Conservation (phyloP, 2,888 invertebrate species). For the Hesperia comma region DNA sequence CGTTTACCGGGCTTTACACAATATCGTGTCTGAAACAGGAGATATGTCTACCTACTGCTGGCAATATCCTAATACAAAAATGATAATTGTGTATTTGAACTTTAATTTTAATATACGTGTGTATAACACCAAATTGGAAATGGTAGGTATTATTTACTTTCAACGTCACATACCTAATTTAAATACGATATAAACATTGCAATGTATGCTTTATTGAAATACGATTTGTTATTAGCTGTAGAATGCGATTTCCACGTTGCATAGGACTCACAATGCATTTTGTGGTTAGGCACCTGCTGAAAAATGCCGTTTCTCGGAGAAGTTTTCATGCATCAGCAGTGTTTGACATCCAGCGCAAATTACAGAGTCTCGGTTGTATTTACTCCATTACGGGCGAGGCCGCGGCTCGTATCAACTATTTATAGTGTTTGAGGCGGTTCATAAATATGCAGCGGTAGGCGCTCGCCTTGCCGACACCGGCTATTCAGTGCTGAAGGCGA, state of each 20-base stretch:
- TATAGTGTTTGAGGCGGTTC: conserved; percentile 84
- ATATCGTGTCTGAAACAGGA: conserved; percentile 49
- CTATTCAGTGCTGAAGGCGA: conserved; percentile 70
- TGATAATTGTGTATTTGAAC: neutral
- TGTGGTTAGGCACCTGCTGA: conserved; percentile 8
- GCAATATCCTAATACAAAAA: neutral
- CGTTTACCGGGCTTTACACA: conserved; percentile 55
- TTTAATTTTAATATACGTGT: neutral
- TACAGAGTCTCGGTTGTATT: conserved; percentile 72
- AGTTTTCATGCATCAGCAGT: conserved; percentile 40
- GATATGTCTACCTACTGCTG: conserved; percentile 19
- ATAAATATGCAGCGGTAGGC: conserved; percentile 84
- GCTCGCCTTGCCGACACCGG: conserved; percentile 83
- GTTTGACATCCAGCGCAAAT: conserved; percentile 59
- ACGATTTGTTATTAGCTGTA: too few species aligned
- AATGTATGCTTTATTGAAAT: too few species aligned
- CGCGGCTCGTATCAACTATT: conserved; percentile 80
- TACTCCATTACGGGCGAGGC: conserved; percentile 79
- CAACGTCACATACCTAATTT: too few species aligned
- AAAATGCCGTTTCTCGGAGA: conserved; percentile 20
- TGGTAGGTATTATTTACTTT: too few species aligned
- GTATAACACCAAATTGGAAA: too few species aligned
- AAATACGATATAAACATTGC: too few species aligned
- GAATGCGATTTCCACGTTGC: too few species aligned
- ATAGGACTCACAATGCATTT: too few species aligned